Conservation (phyloP, 2,888 invertebrate genomes). For the Eumerus sabulonum region DNA sequence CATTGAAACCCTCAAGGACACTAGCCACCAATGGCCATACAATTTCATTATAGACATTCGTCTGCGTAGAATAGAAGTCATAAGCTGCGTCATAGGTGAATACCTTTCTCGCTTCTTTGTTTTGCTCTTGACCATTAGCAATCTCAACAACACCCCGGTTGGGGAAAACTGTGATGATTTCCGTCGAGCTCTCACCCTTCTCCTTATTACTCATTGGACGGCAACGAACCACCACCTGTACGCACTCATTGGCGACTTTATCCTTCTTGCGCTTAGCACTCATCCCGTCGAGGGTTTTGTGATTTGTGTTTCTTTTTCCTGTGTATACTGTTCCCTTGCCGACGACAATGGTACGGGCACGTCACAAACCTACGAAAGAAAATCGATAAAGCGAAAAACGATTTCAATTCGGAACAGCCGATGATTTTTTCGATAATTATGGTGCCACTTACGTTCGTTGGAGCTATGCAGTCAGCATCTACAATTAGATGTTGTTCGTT, state of each 20-base stretch:
- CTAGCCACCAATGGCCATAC: slow-evolving; percentile 96
- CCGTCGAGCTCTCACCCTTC: slow-evolving; percentile 79
- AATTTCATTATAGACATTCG: slow-evolving; percentile 96
- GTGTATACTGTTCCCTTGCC: slow-evolving; percentile 49
- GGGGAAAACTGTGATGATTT: slow-evolving; percentile 90
- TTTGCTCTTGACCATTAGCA: slow-evolving; percentile 84
- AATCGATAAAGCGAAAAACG: slow-evolving; percentile 47
- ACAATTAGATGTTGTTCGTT: too few relatives aligned
- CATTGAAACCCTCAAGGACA: slow-evolving; percentile 98
- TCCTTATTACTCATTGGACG: slow-evolving; percentile 96
- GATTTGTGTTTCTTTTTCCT: slow-evolving; percentile 2
- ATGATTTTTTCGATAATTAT: neutral
- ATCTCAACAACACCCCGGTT: slow-evolving; percentile 95
- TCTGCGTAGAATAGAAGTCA: slow-evolving; percentile 91
- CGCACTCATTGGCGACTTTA: slow-evolving; percentile 85
- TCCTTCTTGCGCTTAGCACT: slow-evolving; percentile 75
- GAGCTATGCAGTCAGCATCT: slow-evolving; percentile 43
- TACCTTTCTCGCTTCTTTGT: slow-evolving; percentile 89
- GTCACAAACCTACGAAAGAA: slow-evolving; percentile 43
- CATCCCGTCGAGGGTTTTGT: slow-evolving; percentile 69
- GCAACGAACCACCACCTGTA: slow-evolving; percentile 98
- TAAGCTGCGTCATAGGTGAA: slow-evolving; percentile 99
- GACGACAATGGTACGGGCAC: slow-evolving; percentile 31
- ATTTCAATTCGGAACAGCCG: neutral
- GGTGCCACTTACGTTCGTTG: slow-evolving; percentile 40